Base-by-base conservation (phyloP, 2,113 vertebrate genomes). In the Nettapus auritus region DNA sequence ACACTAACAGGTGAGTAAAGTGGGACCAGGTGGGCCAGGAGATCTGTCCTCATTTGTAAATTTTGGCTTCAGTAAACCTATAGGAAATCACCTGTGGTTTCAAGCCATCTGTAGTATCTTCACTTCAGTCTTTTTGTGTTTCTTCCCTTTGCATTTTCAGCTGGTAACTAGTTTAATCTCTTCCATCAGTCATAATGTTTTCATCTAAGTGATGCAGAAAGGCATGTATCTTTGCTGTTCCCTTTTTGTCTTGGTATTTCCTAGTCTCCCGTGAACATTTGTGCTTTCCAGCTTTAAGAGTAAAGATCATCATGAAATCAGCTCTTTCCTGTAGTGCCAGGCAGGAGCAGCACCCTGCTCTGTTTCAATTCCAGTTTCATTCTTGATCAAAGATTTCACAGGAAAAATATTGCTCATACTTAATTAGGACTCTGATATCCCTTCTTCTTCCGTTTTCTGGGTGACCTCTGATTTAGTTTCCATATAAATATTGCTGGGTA, bases 171-270 rank as follows among this genome's bases (percentile, higher is more conserved):
- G 18, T 89, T 68, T 69, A 93, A n/a, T 81, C 44, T 75, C 50
- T 90, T 86, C 52, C 33, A 66, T 75, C 13, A 48, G 7, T 97
- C 70, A 67, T 75, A 82, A 28, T 60, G 16, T 82, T 89, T 90
- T 84, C 56, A 60, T 71, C 66, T 86, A 71, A 86, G 86, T 46
- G 5, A 53, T 46, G 63, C 23, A 78, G 84, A 91, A 87, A 66
- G 16, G 59, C 36, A 66, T 29, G 36, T 11, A 17, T 76, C 77
- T 89, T 84, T 79, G 42, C 71, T 68, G 25, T n/a, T 19, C 7
- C 44, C 69, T 82, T 92, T 94, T 57, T 57, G 46, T 92, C 60
- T 84, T 90, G 31, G 13, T 90, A 48, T 93, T 96, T 92, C 74
- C 42, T 81, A n/a, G 38, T 86, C 73, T 93, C 57, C 19, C 3